Evolutionary conservation across 1,140 invertebrate species (phyloP).

Genomic region (Bemisia tabaci): DNA sequence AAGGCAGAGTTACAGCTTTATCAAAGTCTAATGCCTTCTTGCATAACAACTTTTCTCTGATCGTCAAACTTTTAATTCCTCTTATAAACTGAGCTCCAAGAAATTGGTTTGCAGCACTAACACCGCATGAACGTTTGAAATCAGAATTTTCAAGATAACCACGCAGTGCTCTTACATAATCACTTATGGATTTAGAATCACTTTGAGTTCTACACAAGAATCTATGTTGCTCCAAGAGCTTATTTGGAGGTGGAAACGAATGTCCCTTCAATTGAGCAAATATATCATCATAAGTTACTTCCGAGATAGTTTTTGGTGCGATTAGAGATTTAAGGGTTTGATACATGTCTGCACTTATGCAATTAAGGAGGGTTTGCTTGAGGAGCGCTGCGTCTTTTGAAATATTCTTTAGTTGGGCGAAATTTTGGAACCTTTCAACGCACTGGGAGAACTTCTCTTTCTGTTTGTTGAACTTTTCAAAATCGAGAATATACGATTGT

Average conservation of each 20-base stretch:
- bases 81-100: slow-evolving; percentile 24
- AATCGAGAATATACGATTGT: too few species aligned
- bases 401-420: not conserved
- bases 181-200: not conserved
- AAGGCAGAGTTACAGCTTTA: too few species aligned
- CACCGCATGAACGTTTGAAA: slow-evolving; percentile 15
- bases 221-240: not conserved
- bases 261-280: too few species aligned
- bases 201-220: not conserved
- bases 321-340: too few species aligned
- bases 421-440: not conserved
- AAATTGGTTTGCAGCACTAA: slow-evolving; percentile 19
- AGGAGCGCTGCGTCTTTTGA: not conserved
- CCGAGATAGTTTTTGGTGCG: too few species aligned
- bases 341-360: too few species aligned
- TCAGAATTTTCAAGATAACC: not conserved
- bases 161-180: not conserved
- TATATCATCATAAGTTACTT: too few species aligned
- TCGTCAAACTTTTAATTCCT: slow-evolving; percentile 18
- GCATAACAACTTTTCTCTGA: slow-evolving; percentile 13
- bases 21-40: too few species aligned
- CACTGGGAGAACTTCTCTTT: slow-evolving; percentile 1
- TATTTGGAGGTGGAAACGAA: not conserved
- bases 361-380: not conserved
- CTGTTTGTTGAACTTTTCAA: slow-evolving; percentile 28